A percentile compares a stretch with the other conserved stretches of the same genome.
Evolutionary conservation across 2,797 vertebrate species (phyloP).

Genomic region (Danio tinwini): DNA sequence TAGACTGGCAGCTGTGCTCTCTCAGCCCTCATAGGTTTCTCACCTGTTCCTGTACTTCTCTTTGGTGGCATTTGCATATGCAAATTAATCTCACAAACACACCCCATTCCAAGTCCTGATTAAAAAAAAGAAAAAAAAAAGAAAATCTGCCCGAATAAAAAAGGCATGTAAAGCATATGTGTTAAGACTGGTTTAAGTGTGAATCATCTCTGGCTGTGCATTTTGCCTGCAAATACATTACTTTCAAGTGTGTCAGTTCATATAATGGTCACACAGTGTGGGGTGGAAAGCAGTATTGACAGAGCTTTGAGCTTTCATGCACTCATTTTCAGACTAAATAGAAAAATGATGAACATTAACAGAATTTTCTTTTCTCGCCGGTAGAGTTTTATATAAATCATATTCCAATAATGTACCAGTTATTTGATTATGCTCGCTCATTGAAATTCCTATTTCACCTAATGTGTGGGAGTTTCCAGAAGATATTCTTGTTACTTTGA

Average conservation of each 20-base stretch:
- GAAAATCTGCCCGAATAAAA: conserved; percentile 34
- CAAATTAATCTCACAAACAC: conserved; percentile 63
- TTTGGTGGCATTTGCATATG: conserved; percentile 55
- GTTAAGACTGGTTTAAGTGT: conserved; percentile 58
- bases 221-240: conserved; percentile 44
- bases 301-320: conserved; percentile 44
- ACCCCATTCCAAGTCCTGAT: conserved; percentile 10
- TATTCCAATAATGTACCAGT: conserved; percentile 56
- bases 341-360: conserved; percentile 54
- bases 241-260: conserved; percentile 55
- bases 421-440: conserved; percentile 56
- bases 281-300: conserved; percentile 16
- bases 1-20: conserved; percentile 54
- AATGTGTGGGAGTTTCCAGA: conserved; percentile 41
- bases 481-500: conserved; percentile 53
- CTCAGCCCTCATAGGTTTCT: conserved; percentile 40
- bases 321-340: conserved; percentile 51
- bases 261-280: conserved; percentile 37
- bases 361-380: conserved; percentile 52
- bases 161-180: conserved; percentile 39
- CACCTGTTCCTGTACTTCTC: conserved; percentile 22
- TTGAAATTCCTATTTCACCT: conserved; percentile 57
- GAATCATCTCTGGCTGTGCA: conserved; percentile 57
- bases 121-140: too few relatives aligned
- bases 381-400: conserved; percentile 56